These are phyloP conservation scores for Caenorhabditis becei DNA, from an alignment of 2,888 invertebrate genomes.

Conservation along the genomic window DNA sequence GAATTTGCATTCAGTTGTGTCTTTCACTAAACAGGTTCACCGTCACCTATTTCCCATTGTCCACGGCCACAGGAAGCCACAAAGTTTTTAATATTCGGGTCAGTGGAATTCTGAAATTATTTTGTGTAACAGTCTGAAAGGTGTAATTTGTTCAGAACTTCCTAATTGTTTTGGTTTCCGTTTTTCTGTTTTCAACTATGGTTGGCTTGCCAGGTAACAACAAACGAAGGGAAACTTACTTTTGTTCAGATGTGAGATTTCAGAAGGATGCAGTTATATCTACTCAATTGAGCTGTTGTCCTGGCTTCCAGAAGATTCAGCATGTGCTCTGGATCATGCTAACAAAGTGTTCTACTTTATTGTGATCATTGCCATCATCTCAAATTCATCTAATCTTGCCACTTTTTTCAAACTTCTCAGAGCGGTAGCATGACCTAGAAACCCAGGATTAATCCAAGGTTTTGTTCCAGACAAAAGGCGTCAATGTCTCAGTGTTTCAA, in stretches of 20 bases:
- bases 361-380: constrained; percentile 31
- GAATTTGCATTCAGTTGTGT: constrained; percentile 41
- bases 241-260: constrained; percentile 1
- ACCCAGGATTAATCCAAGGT: no score
- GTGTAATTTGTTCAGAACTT: constrained; percentile 39
- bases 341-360: constrained; percentile 50
- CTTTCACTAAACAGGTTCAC: constrained; percentile 46
- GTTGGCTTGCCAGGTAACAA: constrained; percentile 35
- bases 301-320: constrained; percentile 37
- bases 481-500: no score
- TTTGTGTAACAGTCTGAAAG: no score
- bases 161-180: constrained; percentile 1
- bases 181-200: constrained; percentile 12
- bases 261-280: constrained; percentile 53
- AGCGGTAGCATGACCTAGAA: no score
- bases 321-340: constrained; percentile 39
- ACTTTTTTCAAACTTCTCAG: constrained; percentile 42
- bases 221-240: background rate
- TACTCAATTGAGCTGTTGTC: constrained; percentile 42
- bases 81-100: constrained; percentile 31
- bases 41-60: constrained; percentile 44
- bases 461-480: no score
- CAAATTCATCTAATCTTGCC: constrained; percentile 52
- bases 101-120: background rate
- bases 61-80: constrained; percentile 5